Base-by-base conservation (phyloP, 1,140 invertebrate species). In the Solenopsis fugax region DNA sequence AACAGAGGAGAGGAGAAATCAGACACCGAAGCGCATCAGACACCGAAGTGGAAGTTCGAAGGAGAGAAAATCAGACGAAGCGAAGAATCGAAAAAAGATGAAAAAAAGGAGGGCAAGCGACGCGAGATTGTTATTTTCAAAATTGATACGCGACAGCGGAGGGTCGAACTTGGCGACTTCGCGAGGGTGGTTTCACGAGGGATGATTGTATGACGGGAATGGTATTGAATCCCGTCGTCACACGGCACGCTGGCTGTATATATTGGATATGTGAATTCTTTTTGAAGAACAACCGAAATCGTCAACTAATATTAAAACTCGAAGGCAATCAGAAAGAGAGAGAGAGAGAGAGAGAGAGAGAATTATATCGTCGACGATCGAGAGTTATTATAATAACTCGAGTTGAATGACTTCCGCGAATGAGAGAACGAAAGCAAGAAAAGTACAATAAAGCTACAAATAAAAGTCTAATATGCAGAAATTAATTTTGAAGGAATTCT, bases 71-170 rank as follows among this genome's bases (percentile, higher is more conserved):
- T 48, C 50, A 50, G 50, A 72, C 56, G 24, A n/a, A 58, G 45
- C 10, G n/a, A 45, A 29, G 54, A 86, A 69, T 54, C 13, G 37
- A 45, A 56, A 76, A 64, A 80, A 45, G 72, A 48, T n/a, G 77
- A 86, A 87, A 86, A 87, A 86, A 87, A 48, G 67, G 60, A 21
- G 64, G 56, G 72, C 64, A 34, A 24, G 60, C 34, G 52, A 54
- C 65, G 12, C 56, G 87, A 81, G 92, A 91, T 94, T 93, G 93
- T 94, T 93, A 93, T 92, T 93, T 94, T 93, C 81, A 90, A 94
- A 94, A 92, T 92, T 93, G 92, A 93, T 93, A 91, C 72, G 60
- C 73, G 73, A 73, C 82, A 86, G 48, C 24, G 58, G 80, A 48
- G 41, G 45, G 54, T 16, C 64, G 41, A 71, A 24, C 54, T 75